Conservation (phyloP, 2,888 invertebrate species). For the Hemithea aestivaria region DNA sequence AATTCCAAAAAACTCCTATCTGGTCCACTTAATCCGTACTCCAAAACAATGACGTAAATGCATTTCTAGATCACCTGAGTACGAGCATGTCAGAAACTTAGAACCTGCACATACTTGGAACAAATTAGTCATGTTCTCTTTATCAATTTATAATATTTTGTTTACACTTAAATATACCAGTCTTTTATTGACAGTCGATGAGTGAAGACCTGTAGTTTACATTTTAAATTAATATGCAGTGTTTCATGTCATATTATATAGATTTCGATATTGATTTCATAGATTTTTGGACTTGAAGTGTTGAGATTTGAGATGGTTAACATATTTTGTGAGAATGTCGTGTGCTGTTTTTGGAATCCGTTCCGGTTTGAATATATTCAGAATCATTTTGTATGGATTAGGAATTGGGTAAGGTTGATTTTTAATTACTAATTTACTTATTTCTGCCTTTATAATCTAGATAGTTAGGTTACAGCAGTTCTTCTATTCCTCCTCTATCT, state of each 20-base stretch:
- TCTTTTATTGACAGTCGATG: constrained; percentile 9
- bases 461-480: too few species aligned
- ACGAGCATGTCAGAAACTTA: constrained; percentile 1
- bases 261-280: constrained; percentile 22
- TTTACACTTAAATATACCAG: constrained; percentile 11
- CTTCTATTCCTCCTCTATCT: too few species aligned
- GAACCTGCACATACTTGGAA: not conserved
- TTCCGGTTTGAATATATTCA: constrained; percentile 15
- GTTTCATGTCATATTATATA: constrained; percentile 13
- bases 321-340: constrained; percentile 15
- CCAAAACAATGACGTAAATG: constrained; percentile 9
- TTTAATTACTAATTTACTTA: too few species aligned
- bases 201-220: constrained; percentile 3
- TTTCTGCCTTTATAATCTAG: too few species aligned
- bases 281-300: constrained; percentile 27
- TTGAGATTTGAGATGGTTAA: constrained; percentile 19
- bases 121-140: constrained; percentile 9
- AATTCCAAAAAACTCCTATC: constrained; percentile 7
- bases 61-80: constrained; percentile 5
- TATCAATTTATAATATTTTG: constrained; percentile 9
- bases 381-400: constrained; percentile 11
- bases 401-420: constrained; percentile 19
- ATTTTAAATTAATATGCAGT: constrained; percentile 15
- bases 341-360: constrained; percentile 17
- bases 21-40: constrained; percentile 1